A percentile compares a stretch with the other conserved stretches of the same genome.
phyloP scores from a whole-genome alignment of 1,140 invertebrate species.

The Megathymus violae region DNA sequence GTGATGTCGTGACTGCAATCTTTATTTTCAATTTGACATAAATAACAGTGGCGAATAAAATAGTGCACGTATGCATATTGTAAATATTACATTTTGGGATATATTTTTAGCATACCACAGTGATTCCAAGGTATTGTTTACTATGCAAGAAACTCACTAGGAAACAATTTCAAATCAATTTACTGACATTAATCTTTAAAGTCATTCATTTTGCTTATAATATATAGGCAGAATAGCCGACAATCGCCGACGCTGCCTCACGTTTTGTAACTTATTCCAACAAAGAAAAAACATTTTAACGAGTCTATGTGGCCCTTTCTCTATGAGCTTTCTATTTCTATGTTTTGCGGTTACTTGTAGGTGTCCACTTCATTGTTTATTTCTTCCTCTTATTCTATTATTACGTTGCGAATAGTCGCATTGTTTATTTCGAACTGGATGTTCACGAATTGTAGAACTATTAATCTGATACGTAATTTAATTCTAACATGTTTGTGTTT shows the following conservation, averaged over 20 bases:
- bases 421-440: constrained; percentile 30
- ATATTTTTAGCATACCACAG: too few species aligned
- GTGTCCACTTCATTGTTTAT: constrained; percentile 39
- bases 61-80: too few species aligned
- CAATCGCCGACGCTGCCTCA: constrained; percentile 45
- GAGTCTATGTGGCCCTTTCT: constrained; percentile 65
- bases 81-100: too few species aligned
- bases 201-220: constrained; percentile 51
- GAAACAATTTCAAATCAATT: too few species aligned
- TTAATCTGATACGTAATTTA: constrained; percentile 34
- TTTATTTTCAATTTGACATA: too few species aligned
- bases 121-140: too few species aligned
- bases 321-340: constrained; percentile 65
- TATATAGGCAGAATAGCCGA: constrained; percentile 65
- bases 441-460: constrained; percentile 25
- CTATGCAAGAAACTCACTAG: too few species aligned
- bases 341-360: constrained; percentile 44
- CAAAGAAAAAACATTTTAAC: constrained; percentile 58
- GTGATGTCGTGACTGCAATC: too few species aligned
- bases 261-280: constrained; percentile 60
- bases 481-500: constrained; percentile 32
- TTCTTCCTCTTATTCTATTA: constrained; percentile 32
- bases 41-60: too few species aligned
- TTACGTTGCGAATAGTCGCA: constrained; percentile 1
- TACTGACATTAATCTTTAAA: constrained; percentile 2